phyloP scores from a whole-genome alignment of 92 coral and sea anemone genomes.

The Epizoanthus rinbou region DNA sequence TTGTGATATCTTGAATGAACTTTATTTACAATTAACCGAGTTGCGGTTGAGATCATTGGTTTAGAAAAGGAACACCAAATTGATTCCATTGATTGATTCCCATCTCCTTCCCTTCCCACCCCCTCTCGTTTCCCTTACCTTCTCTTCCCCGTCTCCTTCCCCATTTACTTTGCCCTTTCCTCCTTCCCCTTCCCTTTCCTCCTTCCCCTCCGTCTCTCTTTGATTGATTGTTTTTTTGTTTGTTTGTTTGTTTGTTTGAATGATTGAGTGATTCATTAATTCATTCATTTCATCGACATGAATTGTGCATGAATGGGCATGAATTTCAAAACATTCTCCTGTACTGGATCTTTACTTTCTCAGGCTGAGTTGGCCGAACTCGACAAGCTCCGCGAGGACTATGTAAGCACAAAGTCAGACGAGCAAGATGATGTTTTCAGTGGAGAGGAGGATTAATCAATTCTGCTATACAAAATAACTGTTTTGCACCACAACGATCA shows the following conservation, averaged over 20 bases:
- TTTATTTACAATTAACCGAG: no score
- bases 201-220: not conserved
- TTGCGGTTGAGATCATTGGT: no score
- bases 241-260: no score
- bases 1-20: no score
- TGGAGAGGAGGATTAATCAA: constrained; percentile 39
- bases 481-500: no score
- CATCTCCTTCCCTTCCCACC: not conserved
- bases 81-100: no score
- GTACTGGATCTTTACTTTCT: constrained; percentile 11
- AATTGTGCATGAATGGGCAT: no score
- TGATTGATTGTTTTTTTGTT: no score
- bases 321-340: no score
- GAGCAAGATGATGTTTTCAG: constrained; percentile 61
- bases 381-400: constrained; percentile 81
- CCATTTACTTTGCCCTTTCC: not conserved
- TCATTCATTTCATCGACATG: no score
- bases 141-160: not conserved
- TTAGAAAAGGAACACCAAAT: no score
- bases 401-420: constrained; percentile 72
- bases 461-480: not conserved
- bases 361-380: constrained; percentile 92
- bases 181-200: not conserved
- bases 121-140: not conserved
- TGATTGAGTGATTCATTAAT: no score